Percentiles rank a stretch among this genome's conserved stretches.
These are phyloP conservation scores for Odobenus rosmarus DNA, from an alignment of 2,113 vertebrate genomes.

Conservation along the genomic window DNA sequence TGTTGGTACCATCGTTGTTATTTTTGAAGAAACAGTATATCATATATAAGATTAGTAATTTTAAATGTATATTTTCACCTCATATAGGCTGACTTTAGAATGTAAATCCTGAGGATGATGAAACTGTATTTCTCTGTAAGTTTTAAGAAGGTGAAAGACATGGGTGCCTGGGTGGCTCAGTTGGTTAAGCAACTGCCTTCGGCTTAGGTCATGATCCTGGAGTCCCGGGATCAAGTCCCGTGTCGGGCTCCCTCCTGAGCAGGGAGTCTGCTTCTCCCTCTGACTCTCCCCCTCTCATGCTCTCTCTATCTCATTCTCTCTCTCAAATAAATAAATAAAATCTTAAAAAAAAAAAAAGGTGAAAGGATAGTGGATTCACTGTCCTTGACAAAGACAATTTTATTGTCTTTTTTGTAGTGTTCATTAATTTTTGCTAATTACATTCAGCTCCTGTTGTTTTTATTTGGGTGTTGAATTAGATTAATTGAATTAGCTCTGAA, in stretches of 20 bases:
- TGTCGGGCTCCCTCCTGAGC: no score
- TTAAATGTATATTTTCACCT: slow-evolving; percentile 15
- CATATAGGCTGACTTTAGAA: neutral
- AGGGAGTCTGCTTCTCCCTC: no score
- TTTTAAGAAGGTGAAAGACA: slow-evolving; percentile 39
- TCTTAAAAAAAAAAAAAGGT: no score
- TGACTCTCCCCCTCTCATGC: no score
- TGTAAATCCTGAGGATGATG: slow-evolving; percentile 5
- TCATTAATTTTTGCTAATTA: slow-evolving; percentile 40
- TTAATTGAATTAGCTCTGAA: slow-evolving; percentile 46
- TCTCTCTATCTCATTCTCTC: no score
- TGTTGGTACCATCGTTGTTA: neutral
- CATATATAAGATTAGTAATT: neutral
- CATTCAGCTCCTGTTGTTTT: neutral
- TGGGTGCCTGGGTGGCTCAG: no score
- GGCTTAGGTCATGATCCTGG: no score
- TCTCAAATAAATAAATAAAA: no score
- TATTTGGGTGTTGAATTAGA: slow-evolving; percentile 35
- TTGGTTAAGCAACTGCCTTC: no score
- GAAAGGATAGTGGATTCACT: neutral
- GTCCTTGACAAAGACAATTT: neutral
- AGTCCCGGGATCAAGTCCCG: no score
- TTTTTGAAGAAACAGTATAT: neutral
- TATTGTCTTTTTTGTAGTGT: neutral
- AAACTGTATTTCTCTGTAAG: neutral